Base-by-base conservation (phyloP, 2,797 vertebrate genomes). In the Periophthalmus magnuspinnatus region DNA sequence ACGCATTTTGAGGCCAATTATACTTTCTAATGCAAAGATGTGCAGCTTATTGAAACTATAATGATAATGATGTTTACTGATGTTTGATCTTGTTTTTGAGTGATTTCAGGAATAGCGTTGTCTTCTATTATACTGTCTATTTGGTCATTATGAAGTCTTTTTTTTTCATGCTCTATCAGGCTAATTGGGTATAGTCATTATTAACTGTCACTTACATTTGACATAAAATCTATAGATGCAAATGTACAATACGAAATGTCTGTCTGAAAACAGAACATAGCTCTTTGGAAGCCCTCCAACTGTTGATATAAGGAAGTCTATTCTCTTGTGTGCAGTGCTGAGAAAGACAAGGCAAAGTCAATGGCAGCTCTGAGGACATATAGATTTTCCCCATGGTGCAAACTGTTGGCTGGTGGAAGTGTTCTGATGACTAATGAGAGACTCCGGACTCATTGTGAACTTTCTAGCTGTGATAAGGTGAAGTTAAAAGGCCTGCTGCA, bases 271-370 rank as follows among this genome's bases (percentile, higher is more conserved):
- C 10, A 17, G 17, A n/a, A 79, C 74, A 69, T 59, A 16, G 67
- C 22, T 70, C 71, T 83, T 82, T 85, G 75, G 84, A 79, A 71
- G 76, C 64, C 69, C 54, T 58, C 56, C 77, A 6, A 75, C 72
- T 76, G 71, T 67, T 75, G 28, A 48, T 71, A 72, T 66, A 45
- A 47, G 56, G 68, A 21, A 70, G 54, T 54, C 59, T 10, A 68
- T 19, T 59, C 16, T 17, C 14, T 9, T 3, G 32, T 36, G 48
- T 47, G n/a, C 41, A 58, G 59, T 21, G 22, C 73, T 73, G 54
- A 78, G 74, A 87, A 89, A 88, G 77, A 76, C 67, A 28, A 64
- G 71, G 65, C 83, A 88, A 90, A 86, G 84, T 84, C 70, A 79
- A 28, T 36, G 55, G 21, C 75, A 81, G 79, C 71, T 79, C 47